These are phyloP conservation scores for Pedetes capensis DNA, from an alignment of 2,113 vertebrate genomes.

Conservation along the genomic window DNA sequence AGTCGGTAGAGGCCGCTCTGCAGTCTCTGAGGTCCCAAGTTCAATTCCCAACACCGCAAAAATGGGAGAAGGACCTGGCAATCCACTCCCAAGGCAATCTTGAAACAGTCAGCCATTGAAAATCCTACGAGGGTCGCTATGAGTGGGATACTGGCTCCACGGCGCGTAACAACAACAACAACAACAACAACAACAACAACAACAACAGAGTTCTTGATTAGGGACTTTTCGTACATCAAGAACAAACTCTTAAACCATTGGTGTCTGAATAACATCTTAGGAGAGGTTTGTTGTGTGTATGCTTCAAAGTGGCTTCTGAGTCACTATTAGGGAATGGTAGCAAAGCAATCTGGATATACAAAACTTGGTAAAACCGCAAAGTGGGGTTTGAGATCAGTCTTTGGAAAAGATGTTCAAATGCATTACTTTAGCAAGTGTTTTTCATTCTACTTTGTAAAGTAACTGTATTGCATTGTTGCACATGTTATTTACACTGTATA, in stretches of 20 bases:
- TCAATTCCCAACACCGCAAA: too few relatives aligned
- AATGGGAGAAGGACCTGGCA: too few relatives aligned
- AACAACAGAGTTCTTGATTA: not conserved
- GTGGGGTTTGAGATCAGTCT: not conserved
- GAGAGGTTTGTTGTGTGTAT: not conserved
- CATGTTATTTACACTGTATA: not conserved
- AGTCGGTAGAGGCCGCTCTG: too few relatives aligned
- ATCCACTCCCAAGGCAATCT: too few relatives aligned
- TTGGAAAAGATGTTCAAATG: constrained; percentile 27
- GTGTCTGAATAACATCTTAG: not conserved
- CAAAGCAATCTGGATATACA: not conserved
- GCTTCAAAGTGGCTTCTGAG: not conserved
- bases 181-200: too few relatives aligned
- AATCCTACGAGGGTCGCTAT: too few relatives aligned
- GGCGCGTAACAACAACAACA: too few relatives aligned
- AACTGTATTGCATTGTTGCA: not conserved
- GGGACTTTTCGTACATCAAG: not conserved
- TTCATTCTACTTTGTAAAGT: constrained; percentile 5
- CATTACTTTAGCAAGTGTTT: constrained; percentile 8
- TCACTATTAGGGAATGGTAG: not conserved
- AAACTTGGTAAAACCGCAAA: not conserved
- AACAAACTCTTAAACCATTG: not conserved
- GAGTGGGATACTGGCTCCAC: too few relatives aligned
- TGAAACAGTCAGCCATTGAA: too few relatives aligned
- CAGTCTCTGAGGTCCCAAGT: too few relatives aligned